Conservation (phyloP, 2,113 vertebrate species). For the Tachysurus fulvidraco region DNA sequence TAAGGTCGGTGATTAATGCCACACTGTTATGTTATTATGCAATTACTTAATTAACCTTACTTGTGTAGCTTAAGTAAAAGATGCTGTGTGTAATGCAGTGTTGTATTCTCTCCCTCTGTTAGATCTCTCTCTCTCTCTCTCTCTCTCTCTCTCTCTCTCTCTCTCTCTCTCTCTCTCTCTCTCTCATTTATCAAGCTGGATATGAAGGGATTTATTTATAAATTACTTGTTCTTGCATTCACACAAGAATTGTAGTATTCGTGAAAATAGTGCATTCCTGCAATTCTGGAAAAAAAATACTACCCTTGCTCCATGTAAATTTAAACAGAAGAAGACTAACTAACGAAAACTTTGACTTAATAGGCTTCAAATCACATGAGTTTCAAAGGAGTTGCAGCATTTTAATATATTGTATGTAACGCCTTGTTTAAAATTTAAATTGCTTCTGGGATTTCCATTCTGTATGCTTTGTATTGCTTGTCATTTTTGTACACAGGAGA, state of each 20-base stretch:
- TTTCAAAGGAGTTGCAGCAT: background rate
- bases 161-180: background rate
- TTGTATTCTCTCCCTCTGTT: background rate
- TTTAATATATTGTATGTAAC: background rate
- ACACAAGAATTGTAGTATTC: background rate
- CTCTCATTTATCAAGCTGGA: conserved; percentile 8
- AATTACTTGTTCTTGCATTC: background rate
- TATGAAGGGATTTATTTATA: background rate
- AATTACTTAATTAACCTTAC: conserved; percentile 18
- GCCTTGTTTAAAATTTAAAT: background rate
- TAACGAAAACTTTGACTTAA: background rate
- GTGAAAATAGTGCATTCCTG: background rate
- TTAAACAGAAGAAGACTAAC: background rate
- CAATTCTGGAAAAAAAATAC: background rate
- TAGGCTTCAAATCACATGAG: too few species aligned
- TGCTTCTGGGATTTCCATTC: background rate
- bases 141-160: background rate
- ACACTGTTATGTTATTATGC: conserved; percentile 3
- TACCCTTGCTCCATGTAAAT: background rate
- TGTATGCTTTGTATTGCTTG: background rate
- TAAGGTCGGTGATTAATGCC: conserved; percentile 16
- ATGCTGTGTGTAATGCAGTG: background rate
- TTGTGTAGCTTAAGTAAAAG: background rate
- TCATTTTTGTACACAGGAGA: background rate
- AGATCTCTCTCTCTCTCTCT: background rate